phyloP scores from a whole-genome alignment of 2,888 invertebrate genomes.

The Drosophila quinaria region DNA sequence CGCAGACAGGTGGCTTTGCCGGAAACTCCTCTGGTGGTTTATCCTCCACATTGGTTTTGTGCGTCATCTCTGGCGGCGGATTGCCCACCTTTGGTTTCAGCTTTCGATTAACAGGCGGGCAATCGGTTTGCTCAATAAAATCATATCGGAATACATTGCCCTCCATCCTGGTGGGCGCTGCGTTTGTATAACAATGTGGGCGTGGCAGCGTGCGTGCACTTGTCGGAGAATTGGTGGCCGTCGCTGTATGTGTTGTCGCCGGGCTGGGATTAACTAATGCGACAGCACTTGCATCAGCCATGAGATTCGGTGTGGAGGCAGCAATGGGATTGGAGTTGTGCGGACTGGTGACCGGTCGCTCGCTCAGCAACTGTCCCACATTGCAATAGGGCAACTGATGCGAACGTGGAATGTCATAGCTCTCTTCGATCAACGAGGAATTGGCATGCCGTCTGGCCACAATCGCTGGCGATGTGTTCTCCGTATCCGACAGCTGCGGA shows the following conservation, averaged over 20 bases:
- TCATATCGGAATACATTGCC: conserved; percentile 87
- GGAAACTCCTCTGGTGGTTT: conserved; percentile 15
- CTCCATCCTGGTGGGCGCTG: conserved; percentile 86
- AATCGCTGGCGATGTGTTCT: conserved; percentile 86
- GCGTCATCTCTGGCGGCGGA: conserved; percentile 12
- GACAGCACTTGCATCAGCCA: conserved; percentile 63
- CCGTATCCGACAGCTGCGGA: conserved; percentile 85
- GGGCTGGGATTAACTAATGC: conserved; percentile 20
- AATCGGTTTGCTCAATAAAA: conserved; percentile 84
- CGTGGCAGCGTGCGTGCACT: conserved; percentile 80
- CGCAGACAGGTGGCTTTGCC: conserved; percentile 78
- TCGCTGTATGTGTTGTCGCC: conserved; percentile 7
- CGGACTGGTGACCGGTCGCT: conserved; percentile 75
- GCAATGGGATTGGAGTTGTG: conserved; percentile 82
- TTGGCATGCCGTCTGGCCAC: conserved; percentile 83
- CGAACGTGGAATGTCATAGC: conserved; percentile 91
- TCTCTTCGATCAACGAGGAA: conserved; percentile 86
- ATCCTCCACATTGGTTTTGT: conserved; percentile 6
- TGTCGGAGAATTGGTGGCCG: conserved; percentile 53
- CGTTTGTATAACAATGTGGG: conserved; percentile 87
- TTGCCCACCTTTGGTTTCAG: conserved; percentile 89
- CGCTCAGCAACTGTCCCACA: conserved; percentile 81
- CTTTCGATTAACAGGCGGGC: conserved; percentile 93
- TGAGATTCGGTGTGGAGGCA: conserved; percentile 84
- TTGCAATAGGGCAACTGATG: conserved; percentile 87